These are phyloP conservation scores for Pteromalus puparum DNA, from an alignment of 1,140 invertebrate genomes.

Conservation along the genomic window DNA sequence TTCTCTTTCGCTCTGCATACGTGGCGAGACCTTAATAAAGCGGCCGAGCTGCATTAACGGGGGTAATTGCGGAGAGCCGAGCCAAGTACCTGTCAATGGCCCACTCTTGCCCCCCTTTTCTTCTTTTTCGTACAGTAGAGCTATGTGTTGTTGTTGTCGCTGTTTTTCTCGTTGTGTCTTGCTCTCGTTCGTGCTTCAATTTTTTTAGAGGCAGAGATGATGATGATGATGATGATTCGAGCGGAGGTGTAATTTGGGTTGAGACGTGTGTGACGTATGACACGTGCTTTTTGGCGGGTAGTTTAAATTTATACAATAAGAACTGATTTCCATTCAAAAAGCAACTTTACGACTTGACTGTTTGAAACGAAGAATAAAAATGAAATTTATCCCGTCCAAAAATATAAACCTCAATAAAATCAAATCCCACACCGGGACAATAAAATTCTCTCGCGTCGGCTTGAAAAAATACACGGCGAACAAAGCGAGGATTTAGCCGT, in stretches of 20 bases:
- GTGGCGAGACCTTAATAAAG: background rate
- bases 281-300: too few relatives aligned
- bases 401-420: too few relatives aligned
- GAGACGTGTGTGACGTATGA: too few relatives aligned
- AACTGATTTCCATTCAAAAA: too few relatives aligned
- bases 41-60: constrained; percentile 2
- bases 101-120: background rate
- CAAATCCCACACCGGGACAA: background rate
- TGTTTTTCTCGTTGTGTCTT: background rate
- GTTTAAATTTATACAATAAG: too few relatives aligned
- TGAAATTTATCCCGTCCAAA: too few relatives aligned
- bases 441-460: background rate
- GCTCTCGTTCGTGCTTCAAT: constrained; percentile 7
- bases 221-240: too few relatives aligned
- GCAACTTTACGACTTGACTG: too few relatives aligned
- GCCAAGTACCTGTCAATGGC: constrained; percentile 2
- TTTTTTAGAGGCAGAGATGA: too few relatives aligned
- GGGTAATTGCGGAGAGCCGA: constrained; percentile 2
- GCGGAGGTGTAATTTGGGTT: too few relatives aligned
- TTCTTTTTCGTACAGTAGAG: background rate
- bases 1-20: too few relatives aligned
- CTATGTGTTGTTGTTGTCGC: background rate
- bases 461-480: background rate
- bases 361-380: too few relatives aligned
- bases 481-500: background rate